Percentiles rank a stretch among this genome's conserved stretches.
phyloP scores from a whole-genome alignment of 2,113 vertebrate genomes.

The Tetraodon nigroviridis region DNA sequence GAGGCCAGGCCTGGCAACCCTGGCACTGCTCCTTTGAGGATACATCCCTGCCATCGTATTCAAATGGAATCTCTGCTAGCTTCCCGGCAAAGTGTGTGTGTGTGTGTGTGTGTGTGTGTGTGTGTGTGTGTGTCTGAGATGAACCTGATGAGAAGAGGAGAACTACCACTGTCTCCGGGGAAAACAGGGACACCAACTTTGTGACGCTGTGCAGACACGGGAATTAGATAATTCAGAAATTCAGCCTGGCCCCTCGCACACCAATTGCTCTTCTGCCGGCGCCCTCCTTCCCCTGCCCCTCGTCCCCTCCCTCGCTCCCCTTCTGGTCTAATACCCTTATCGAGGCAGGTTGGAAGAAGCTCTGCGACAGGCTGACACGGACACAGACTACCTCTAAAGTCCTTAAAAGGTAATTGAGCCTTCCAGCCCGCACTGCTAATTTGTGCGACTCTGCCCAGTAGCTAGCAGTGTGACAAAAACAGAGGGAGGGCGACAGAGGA shows the following conservation, averaged over 20 bases:
- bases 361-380: conserved; percentile 54
- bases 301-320: background rate
- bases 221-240: conserved; percentile 70
- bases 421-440: conserved; percentile 72
- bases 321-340: conserved; percentile 42
- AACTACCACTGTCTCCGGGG: conserved; percentile 52
- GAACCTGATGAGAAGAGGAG: conserved; percentile 53
- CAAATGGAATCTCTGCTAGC: conserved; percentile 55
- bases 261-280: conserved; percentile 37
- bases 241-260: conserved; percentile 39
- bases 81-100: conserved; percentile 29
- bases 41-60: conserved; percentile 59
- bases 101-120: too few species aligned
- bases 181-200: conserved; percentile 44
- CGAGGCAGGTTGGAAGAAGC: conserved; percentile 50
- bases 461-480: conserved; percentile 67
- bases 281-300: background rate
- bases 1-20: conserved; percentile 56
- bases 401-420: conserved; percentile 77
- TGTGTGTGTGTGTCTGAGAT: conserved; percentile 32
- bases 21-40: conserved; percentile 51
- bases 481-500: conserved; percentile 42
- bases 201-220: conserved; percentile 42
- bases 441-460: conserved; percentile 67
- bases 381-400: conserved; percentile 60